These are phyloP conservation scores for Catalaphyllia jardinei DNA, from an alignment of 64 coral and sea anemone genomes.

Conservation along the genomic window DNA sequence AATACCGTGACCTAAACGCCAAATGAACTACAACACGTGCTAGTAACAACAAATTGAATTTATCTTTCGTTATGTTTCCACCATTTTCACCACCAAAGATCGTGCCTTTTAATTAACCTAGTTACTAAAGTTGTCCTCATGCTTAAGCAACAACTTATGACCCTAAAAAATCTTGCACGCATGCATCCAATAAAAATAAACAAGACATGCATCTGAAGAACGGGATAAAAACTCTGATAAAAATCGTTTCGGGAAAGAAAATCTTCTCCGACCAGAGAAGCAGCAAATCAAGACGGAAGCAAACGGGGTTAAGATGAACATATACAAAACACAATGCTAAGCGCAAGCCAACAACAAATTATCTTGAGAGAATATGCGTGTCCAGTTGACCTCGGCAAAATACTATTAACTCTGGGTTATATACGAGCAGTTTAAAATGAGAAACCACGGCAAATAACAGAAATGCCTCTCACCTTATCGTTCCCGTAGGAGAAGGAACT, in stretches of 20 bases:
- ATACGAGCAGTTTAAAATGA: background rate
- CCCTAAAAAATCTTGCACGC: too few relatives aligned
- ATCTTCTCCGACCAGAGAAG: background rate
- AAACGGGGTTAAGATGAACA: background rate
- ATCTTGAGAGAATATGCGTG: background rate
- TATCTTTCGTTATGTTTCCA: too few relatives aligned
- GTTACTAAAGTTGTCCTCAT: too few relatives aligned
- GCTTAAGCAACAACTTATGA: too few relatives aligned
- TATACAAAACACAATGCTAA: background rate
- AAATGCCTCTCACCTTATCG: constrained; percentile 74
- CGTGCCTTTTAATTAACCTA: too few relatives aligned
- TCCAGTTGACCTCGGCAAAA: background rate
- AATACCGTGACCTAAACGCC: background rate
- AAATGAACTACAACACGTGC: constrained; percentile 12
- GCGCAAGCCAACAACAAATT: constrained; percentile 3
- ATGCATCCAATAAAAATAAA: too few relatives aligned
- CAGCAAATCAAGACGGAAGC: background rate
- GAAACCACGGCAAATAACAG: background rate
- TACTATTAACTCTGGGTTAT: background rate
- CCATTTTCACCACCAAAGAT: too few relatives aligned
- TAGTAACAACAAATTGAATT: background rate
- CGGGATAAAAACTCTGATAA: too few relatives aligned
- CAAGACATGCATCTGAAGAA: too few relatives aligned
- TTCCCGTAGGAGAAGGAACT: constrained; percentile 92
- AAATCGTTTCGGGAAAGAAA: too few relatives aligned